phyloP scores from a whole-genome alignment of 1,140 invertebrate genomes.

The Ylistrum balloti region DNA sequence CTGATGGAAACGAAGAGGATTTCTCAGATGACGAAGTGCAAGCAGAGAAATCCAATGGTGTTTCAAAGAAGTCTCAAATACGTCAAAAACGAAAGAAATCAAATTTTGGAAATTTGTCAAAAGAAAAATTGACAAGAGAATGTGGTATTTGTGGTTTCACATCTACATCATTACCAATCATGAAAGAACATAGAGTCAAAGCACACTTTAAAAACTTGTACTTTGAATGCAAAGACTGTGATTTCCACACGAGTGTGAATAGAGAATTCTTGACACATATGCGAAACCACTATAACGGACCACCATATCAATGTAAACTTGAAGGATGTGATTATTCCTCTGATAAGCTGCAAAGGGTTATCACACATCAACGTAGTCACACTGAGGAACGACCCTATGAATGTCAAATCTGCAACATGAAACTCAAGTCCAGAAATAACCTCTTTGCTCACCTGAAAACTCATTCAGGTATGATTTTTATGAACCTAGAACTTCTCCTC shows the following conservation, averaged over 20 bases:
- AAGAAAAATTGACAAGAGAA: conserved; percentile 1
- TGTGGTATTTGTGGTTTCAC: conserved; percentile 15
- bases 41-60: background rate
- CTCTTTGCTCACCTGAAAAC: conserved; percentile 82
- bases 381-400: conserved; percentile 84
- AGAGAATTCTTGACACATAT: conserved; percentile 87
- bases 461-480: conserved; percentile 82
- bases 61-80: background rate
- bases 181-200: background rate
- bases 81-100: background rate
- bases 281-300: conserved; percentile 86
- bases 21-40: conserved; percentile 39
- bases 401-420: conserved; percentile 83
- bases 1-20: conserved; percentile 50
- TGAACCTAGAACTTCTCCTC: no score
- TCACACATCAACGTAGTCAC: conserved; percentile 85
- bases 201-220: conserved; percentile 76
- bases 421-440: conserved; percentile 83
- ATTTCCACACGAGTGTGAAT: conserved; percentile 87
- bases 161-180: background rate
- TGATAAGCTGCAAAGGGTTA: conserved; percentile 84
- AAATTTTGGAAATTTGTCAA: background rate
- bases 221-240: conserved; percentile 87
- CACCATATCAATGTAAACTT: conserved; percentile 86
- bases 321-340: conserved; percentile 84